Percentiles rank a stretch among this genome's conserved stretches.
phyloP scores from a whole-genome alignment of 2,888 invertebrate genomes.

The Idaea biselata region DNA sequence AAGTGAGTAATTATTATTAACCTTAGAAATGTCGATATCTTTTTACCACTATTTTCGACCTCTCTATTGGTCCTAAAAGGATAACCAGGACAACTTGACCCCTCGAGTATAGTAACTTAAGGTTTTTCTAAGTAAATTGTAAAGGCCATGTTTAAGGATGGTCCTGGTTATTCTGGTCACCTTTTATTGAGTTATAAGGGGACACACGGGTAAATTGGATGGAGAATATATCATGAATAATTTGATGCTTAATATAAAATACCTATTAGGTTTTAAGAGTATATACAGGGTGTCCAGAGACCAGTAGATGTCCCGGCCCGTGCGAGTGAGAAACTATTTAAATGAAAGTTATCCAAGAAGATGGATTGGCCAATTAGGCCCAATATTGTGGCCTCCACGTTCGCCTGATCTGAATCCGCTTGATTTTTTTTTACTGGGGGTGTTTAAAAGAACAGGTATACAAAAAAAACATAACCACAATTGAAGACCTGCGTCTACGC shows the following conservation, averaged over 20 bases:
- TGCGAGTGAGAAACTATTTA: too few relatives aligned
- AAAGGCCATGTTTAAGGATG: not conserved
- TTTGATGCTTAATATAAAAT: not conserved
- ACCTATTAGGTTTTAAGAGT: not conserved
- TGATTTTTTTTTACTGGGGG: too few relatives aligned
- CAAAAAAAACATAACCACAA: too few relatives aligned
- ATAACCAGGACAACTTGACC: not conserved
- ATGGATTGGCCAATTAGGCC: too few relatives aligned
- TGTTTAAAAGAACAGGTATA: too few relatives aligned
- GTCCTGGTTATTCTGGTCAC: not conserved
- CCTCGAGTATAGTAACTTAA: not conserved
- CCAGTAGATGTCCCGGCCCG: too few relatives aligned
- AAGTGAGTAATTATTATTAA: too few relatives aligned
- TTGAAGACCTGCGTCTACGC: too few relatives aligned
- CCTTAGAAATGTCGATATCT: not conserved
- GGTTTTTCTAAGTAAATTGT: constrained; percentile 1
- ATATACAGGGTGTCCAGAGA: too few relatives aligned
- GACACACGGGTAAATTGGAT: not conserved
- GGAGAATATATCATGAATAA: not conserved
- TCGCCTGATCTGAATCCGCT: too few relatives aligned
- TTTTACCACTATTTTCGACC: not conserved
- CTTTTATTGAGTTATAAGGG: constrained; percentile 1
- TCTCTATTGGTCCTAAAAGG: not conserved
- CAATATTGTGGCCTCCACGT: too few relatives aligned
- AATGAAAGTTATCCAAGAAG: too few relatives aligned